Evolutionary conservation across 1,140 invertebrate genomes (phyloP).

Genomic region (Lepidurus apus): DNA sequence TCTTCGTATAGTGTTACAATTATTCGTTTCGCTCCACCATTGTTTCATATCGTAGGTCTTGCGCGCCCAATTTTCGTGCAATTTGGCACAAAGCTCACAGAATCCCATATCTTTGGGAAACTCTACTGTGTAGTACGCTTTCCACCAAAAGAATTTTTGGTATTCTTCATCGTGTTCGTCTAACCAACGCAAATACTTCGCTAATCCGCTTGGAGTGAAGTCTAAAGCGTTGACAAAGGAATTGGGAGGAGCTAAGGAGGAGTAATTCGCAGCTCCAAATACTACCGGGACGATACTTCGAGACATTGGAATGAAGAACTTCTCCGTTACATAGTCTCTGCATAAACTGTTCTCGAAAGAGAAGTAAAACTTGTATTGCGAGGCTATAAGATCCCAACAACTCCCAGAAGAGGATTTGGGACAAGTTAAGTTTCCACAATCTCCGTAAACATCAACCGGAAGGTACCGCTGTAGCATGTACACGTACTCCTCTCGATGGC

Average conservation of each 20-base stretch:
- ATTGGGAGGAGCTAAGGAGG: slow-evolving; percentile 39
- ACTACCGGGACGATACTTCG: slow-evolving; percentile 44
- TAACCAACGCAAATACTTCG: slow-evolving; percentile 37
- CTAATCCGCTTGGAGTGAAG: slow-evolving; percentile 40
- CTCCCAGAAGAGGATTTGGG: slow-evolving; percentile 30
- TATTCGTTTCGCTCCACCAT: slow-evolving; percentile 23
- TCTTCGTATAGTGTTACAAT: not conserved
- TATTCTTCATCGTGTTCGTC: slow-evolving; percentile 38
- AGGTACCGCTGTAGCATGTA: slow-evolving; percentile 39
- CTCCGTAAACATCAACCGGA: slow-evolving; percentile 42
- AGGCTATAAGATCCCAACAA: slow-evolving; percentile 37
- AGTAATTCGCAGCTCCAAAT: slow-evolving; percentile 42
- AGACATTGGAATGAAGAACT: slow-evolving; percentile 41
- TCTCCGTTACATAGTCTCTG: slow-evolving; percentile 49
- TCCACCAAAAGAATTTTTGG: slow-evolving; percentile 36
- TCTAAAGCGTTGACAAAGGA: slow-evolving; percentile 44
- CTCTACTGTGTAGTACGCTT: not conserved
- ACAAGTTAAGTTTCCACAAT: slow-evolving; percentile 41
- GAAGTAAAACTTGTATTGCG: slow-evolving; percentile 45
- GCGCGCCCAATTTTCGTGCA: slow-evolving; percentile 2
- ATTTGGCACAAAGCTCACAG: slow-evolving; percentile 12
- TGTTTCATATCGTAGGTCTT: slow-evolving; percentile 11
- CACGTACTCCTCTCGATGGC: slow-evolving; percentile 40
- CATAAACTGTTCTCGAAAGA: slow-evolving; percentile 50
- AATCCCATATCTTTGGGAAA: not conserved